These are phyloP conservation scores for Noctilio leporinus DNA, from an alignment of 2,113 vertebrate species.

Conservation along the genomic window DNA sequence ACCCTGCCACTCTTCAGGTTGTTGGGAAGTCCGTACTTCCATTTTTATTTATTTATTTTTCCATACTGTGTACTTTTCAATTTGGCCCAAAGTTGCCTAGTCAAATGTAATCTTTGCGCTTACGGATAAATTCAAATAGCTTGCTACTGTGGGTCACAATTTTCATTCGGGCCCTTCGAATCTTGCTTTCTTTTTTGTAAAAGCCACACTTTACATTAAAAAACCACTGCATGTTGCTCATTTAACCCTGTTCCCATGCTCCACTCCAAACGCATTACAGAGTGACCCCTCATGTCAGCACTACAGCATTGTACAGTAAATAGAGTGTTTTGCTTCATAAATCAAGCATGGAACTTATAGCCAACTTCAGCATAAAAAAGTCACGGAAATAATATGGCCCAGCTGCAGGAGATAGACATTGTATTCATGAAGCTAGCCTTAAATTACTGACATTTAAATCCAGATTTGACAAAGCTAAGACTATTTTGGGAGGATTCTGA, in stretches of 20 bases:
- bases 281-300: conserved; percentile 71
- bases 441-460: conserved; percentile 75
- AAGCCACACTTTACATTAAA: conserved; percentile 66
- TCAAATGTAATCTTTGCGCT: conserved; percentile 59
- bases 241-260: conserved; percentile 58
- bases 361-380: conserved; percentile 73
- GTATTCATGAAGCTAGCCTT: conserved; percentile 68
- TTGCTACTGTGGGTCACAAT: conserved; percentile 57
- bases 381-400: conserved; percentile 72
- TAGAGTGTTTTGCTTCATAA: conserved; percentile 75
- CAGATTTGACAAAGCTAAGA: conserved; percentile 67
- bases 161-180: conserved; percentile 53
- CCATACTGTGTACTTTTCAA: conserved; percentile 10
- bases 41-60: conserved; percentile 22
- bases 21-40: background rate
- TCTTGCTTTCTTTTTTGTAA: conserved; percentile 62
- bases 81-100: conserved; percentile 53
- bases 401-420: conserved; percentile 70
- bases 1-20: background rate
- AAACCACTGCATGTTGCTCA: conserved; percentile 54
- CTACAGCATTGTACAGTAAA: conserved; percentile 70
- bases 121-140: conserved; percentile 61
- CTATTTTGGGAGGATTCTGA: conserved; percentile 60
- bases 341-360: conserved; percentile 74
- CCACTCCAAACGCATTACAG: conserved; percentile 62